Evolutionary conservation across 2,113 vertebrate genomes (phyloP).

Genomic region (Xenopus borealis): DNA sequence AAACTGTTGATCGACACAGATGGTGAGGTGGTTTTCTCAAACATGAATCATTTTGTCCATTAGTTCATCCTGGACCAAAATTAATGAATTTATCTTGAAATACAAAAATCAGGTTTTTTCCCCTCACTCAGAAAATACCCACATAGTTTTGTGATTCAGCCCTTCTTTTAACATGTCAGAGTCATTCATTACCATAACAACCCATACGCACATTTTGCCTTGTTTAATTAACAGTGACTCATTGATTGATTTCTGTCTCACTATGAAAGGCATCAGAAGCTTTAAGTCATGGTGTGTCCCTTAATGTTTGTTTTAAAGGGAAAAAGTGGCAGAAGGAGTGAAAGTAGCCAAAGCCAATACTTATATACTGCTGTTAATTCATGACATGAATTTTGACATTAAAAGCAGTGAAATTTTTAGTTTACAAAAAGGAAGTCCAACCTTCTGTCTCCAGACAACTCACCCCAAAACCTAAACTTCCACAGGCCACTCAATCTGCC

Average conservation of each 20-base stretch:
- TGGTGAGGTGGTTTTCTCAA: not conserved
- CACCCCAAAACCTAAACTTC: no score
- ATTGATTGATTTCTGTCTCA: not conserved
- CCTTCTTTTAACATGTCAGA: conserved; percentile 1
- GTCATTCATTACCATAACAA: not conserved
- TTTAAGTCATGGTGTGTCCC: not conserved
- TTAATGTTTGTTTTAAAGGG: no score
- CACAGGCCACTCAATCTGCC: no score
- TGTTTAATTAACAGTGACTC: conserved; percentile 20
- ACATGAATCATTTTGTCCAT: conserved; percentile 12
- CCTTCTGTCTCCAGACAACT: no score
- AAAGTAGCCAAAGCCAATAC: no score
- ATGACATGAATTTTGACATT: no score
- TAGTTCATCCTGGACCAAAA: conserved; percentile 7
- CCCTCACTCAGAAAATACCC: not conserved
- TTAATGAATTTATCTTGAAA: not conserved
- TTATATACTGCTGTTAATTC: no score
- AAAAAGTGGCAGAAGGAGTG: no score
- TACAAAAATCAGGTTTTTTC: not conserved
- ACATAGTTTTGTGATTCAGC: not conserved
- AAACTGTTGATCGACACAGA: not conserved
- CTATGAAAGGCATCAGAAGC: not conserved
- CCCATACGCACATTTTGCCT: not conserved
- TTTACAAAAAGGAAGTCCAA: no score
- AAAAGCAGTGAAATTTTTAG: no score